Percentiles rank a stretch among this genome's conserved stretches.
phyloP scores from a whole-genome alignment of 1,140 invertebrate genomes.

The Trissolcus basalis region DNA sequence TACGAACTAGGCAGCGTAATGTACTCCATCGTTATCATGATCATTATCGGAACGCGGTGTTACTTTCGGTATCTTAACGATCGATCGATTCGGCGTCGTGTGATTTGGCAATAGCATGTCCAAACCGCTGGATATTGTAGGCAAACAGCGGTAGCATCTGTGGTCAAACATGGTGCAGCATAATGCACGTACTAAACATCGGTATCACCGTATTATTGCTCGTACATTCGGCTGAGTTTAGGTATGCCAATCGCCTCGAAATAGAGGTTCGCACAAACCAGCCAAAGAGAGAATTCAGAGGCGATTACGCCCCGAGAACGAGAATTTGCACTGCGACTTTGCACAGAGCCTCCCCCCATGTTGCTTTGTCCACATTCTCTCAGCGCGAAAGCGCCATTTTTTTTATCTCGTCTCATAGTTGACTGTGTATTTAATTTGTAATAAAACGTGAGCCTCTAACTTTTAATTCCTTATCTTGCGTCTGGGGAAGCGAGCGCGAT shows the following conservation, averaged over 20 bases:
- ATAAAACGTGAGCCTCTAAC: conserved; percentile 64
- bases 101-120: conserved; percentile 56
- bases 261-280: conserved; percentile 36
- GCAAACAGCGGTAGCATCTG: conserved; percentile 64
- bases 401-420: conserved; percentile 52
- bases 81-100: conserved; percentile 64
- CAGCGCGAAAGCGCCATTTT: conserved; percentile 43
- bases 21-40: conserved; percentile 46
- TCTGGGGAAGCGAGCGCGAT: conserved; percentile 37
- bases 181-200: conserved; percentile 71
- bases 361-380: conserved; percentile 65
- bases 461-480: conserved; percentile 65
- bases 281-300: conserved; percentile 40
- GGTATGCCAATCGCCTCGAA: conserved; percentile 47
- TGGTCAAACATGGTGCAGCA: conserved; percentile 68
- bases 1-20: conserved; percentile 18
- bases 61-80: conserved; percentile 69
- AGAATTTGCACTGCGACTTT: conserved; percentile 47
- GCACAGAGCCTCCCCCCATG: conserved; percentile 18
- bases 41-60: conserved; percentile 65
- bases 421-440: conserved; percentile 67
- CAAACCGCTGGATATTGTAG: conserved; percentile 49
- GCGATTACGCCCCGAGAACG: conserved; percentile 7
- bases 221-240: conserved; percentile 57
- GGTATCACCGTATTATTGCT: conserved; percentile 66